These are phyloP conservation scores for Adineta ricciae DNA, from an alignment of 2,888 invertebrate genomes.

Conservation along the genomic window DNA sequence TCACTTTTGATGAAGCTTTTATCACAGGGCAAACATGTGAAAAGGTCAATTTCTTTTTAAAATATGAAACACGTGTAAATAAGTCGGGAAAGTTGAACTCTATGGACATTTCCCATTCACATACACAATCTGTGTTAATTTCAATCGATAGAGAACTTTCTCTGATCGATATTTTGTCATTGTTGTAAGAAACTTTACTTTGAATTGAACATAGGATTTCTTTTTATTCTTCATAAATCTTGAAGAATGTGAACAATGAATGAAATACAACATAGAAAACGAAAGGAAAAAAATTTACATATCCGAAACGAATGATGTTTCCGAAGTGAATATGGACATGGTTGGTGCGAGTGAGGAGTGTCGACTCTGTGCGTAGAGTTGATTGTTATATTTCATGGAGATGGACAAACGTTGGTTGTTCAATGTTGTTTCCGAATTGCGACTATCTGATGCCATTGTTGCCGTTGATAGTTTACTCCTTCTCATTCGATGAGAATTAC, in stretches of 20 bases:
- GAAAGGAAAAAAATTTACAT: background rate
- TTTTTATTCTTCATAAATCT: background rate
- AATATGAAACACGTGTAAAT: too few species aligned
- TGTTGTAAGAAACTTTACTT: too few species aligned
- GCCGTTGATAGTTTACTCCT: background rate
- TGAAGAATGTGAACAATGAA: background rate
- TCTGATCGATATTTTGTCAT: too few species aligned
- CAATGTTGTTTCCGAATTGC: too few species aligned
- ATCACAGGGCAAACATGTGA: too few species aligned
- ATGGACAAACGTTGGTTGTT: background rate
- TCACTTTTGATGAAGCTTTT: too few species aligned
- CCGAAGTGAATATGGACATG: background rate
- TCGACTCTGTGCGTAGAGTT: background rate
- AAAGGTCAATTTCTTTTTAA: too few species aligned
- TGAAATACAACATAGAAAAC: background rate
- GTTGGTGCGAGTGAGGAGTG: background rate
- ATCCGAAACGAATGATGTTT: background rate
- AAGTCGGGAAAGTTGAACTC: too few species aligned
- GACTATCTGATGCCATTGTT: background rate
- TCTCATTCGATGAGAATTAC: background rate
- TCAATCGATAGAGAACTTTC: too few species aligned
- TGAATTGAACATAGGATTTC: too few species aligned
- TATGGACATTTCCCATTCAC: too few species aligned
- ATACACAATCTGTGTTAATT: too few species aligned
- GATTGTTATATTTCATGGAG: background rate